A percentile compares a stretch with the other conserved stretches of the same genome.
Evolutionary conservation across 2,888 invertebrate genomes (phyloP).

Genomic region (Phortica magna): DNA sequence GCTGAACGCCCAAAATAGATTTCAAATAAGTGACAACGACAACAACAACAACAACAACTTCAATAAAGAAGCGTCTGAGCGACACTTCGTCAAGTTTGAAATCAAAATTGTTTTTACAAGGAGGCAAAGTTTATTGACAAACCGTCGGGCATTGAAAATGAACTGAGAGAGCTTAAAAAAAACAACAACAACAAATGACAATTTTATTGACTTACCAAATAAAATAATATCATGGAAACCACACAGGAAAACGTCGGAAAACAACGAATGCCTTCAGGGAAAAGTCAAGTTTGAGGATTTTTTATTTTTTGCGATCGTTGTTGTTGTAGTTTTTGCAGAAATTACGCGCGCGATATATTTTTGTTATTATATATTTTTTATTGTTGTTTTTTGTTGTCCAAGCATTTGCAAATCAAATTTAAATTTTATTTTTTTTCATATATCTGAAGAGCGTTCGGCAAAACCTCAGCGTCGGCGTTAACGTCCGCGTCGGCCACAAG

Average conservation of each 20-base stretch:
- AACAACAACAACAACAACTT: no score
- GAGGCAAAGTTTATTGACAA: no score
- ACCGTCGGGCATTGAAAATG: no score
- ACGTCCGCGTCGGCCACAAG: neutral
- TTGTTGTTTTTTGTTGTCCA: neutral
- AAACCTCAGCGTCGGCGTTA: neutral
- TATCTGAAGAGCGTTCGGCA: neutral
- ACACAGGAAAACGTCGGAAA: neutral
- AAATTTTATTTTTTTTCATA: neutral
- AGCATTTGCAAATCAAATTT: conserved; percentile 18
- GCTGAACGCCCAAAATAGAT: no score
- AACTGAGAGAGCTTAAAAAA: no score
- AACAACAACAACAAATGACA: conserved; percentile 5
- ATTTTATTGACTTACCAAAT: conserved; percentile 20
- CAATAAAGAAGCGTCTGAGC: no score
- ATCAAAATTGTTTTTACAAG: no score
- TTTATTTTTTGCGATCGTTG: no score
- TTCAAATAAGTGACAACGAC: no score
- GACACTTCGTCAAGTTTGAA: no score
- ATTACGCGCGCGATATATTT: neutral
- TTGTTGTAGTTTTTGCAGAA: no score
- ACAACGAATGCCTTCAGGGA: neutral
- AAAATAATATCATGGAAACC: neutral
- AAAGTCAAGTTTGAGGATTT: no score
- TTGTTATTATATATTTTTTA: neutral